Base-by-base conservation (phyloP, 2,113 vertebrate genomes). In the Chlorodrepanis virens region DNA sequence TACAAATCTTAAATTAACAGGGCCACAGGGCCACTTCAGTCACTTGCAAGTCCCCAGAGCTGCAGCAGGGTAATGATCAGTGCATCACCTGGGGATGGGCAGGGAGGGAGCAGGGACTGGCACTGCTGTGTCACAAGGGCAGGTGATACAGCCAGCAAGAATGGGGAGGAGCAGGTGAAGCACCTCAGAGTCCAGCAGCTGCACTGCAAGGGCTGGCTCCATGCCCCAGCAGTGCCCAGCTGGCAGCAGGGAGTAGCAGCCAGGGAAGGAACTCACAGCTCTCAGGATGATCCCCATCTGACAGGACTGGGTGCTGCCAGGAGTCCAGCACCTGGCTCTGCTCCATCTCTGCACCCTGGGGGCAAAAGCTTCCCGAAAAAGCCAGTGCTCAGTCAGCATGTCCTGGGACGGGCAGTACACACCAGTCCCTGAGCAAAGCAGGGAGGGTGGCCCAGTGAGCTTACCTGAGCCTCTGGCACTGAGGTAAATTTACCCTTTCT, bases 51-150 rank as follows among this genome's bases (percentile, higher is more conserved):
- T 33, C 24, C 27, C 57, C 44, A 49, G 21, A 12, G 10, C 45
- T 1, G 15, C 68, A 50, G 64, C 24, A 65, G 23, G 27, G 12
- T 1, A 19, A 82, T 18, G 20, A 61, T 16, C 31, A 29, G 39
- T 1, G 22, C 16, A 8, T 28, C 21, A 6, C 29, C 4, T 0
- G 0, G n/a, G 79, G 53, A 67, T 2, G 7, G 61, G 11, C 33
- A 21, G 14, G 20, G 24, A 78, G 28, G 39, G 50, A 71, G 71
- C 2, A 1, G 31, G 33, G 40, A 6, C n/a, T 47, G 89, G 76
- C 67, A 57, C 3, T 0, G 61, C 71, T 57, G 59, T 20, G 69
- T 28, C 42, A 3, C 47, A n/a, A 23, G 91, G 45, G 23, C 79
- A 71, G 89, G 22, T 11, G 69, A 13, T 0, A n/a, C n/a, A 71